Conservation (phyloP, 2,888 invertebrate species). For the Opisthograptis luteolata region DNA sequence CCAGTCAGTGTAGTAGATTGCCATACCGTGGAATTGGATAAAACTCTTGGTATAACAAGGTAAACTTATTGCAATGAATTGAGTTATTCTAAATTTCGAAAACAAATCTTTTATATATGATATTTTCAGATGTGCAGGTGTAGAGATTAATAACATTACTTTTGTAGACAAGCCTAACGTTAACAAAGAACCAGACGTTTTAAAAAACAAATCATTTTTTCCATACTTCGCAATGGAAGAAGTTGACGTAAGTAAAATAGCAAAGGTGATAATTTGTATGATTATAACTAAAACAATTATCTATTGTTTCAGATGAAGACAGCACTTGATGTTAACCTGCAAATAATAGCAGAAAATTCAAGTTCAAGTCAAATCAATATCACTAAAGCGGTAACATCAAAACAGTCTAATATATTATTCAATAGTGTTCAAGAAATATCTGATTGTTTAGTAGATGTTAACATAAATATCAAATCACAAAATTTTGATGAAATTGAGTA, state of each 20-base stretch:
- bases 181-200: constrained; percentile 34
- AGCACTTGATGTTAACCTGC: constrained; percentile 48
- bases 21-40: constrained; percentile 18
- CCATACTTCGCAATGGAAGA: constrained; percentile 43
- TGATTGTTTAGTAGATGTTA: not conserved
- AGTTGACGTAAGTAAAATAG: constrained; percentile 44
- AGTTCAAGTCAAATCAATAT: constrained; percentile 20
- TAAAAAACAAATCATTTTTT: constrained; percentile 42
- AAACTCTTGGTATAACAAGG: constrained; percentile 23
- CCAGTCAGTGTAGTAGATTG: constrained; percentile 3
- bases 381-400: constrained; percentile 24
- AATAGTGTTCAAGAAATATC: constrained; percentile 10
- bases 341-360: constrained; percentile 53
- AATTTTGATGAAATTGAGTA: not conserved
- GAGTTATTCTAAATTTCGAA: not conserved
- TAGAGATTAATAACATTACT: constrained; percentile 43
- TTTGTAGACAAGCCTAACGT: constrained; percentile 40
- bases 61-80: constrained; percentile 7
- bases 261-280: too few species aligned
- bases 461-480: constrained; percentile 1
- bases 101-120: not conserved
- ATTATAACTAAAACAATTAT: not conserved
- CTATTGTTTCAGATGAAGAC: constrained; percentile 40
- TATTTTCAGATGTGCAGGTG: constrained; percentile 49
- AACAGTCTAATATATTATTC: constrained; percentile 4